Percentiles rank a stretch among this genome's conserved stretches.
These are phyloP conservation scores for Drosophila demipolita DNA, from an alignment of 2,888 invertebrate species.

Conservation along the genomic window DNA sequence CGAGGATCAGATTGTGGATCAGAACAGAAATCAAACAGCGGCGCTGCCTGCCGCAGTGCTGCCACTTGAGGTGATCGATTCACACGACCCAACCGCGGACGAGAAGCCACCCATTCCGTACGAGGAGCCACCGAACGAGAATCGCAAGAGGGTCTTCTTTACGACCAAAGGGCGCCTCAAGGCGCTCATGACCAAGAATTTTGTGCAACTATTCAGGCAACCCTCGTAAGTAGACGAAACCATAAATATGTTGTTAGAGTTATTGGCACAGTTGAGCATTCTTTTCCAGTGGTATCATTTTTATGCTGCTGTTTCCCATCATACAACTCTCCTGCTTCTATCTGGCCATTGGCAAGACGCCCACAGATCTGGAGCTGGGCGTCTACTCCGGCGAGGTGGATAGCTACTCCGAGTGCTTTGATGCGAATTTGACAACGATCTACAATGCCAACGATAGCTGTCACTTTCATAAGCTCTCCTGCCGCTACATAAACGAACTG, in stretches of 20 bases:
- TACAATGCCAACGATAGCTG: conserved; percentile 85
- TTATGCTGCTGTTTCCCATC: conserved; percentile 93
- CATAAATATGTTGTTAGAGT: fast-evolving
- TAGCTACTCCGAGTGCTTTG: conserved; percentile 84
- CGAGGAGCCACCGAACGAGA: conserved; percentile 66
- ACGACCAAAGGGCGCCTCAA: conserved; percentile 86
- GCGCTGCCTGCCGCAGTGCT: conserved; percentile 66
- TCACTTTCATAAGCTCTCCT: conserved; percentile 87
- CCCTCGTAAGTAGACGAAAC: conserved; percentile 87
- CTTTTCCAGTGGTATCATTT: conserved; percentile 90
- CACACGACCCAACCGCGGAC: conserved; percentile 54
- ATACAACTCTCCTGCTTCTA: conserved; percentile 93
- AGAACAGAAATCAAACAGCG: conserved; percentile 44
- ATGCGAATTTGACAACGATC: conserved; percentile 84
- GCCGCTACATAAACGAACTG: conserved; percentile 87
- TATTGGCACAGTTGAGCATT: background rate
- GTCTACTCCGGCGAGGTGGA: conserved; percentile 92
- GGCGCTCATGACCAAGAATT: conserved; percentile 90
- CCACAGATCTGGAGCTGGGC: conserved; percentile 89
- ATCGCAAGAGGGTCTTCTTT: conserved; percentile 79
- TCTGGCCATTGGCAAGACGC: conserved; percentile 92
- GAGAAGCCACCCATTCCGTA: conserved; percentile 67
- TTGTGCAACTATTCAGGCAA: conserved; percentile 89
- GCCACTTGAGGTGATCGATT: conserved; percentile 79
- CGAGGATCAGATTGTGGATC: conserved; percentile 77